A percentile compares a stretch with the other conserved stretches of the same genome.
These are phyloP conservation scores for Syngnathoides biaculeatus DNA, from an alignment of 2,113 vertebrate genomes.

Conservation along the genomic window DNA sequence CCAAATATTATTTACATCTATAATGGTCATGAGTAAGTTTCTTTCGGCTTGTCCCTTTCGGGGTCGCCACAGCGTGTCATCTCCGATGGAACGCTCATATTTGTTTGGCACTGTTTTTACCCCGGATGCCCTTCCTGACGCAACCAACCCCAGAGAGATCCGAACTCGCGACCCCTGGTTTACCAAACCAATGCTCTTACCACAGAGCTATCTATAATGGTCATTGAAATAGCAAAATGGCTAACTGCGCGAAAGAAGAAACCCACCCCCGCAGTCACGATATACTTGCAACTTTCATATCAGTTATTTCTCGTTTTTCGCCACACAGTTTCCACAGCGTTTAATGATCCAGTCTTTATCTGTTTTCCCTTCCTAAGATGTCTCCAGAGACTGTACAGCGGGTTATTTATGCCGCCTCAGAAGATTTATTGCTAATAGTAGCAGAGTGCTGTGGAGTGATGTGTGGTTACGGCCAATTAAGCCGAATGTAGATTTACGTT, in stretches of 20 bases:
- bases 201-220: background rate
- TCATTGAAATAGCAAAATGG: background rate
- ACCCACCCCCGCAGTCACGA: background rate
- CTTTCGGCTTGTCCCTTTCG: no score
- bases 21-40: background rate
- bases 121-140: no score
- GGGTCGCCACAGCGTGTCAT: no score
- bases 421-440: slow-evolving; percentile 51
- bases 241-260: background rate
- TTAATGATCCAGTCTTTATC: slow-evolving; percentile 27
- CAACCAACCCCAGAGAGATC: no score
- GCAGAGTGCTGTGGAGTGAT: slow-evolving; percentile 49
- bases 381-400: slow-evolving; percentile 15
- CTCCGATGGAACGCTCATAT: no score
- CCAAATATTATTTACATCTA: background rate
- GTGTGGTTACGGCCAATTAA: slow-evolving; percentile 58
- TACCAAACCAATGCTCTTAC: no score
- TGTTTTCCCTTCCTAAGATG: slow-evolving; percentile 13
- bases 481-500: slow-evolving; percentile 57
- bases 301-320: background rate
- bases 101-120: no score
- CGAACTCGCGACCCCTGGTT: no score
- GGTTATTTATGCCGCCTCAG: slow-evolving; percentile 44
- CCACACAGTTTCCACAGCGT: slow-evolving; percentile 18
- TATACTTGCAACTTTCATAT: background rate